These are phyloP conservation scores for Neosilurus hyrtlii DNA, from an alignment of 2,797 vertebrate genomes.

Conservation along the genomic window DNA sequence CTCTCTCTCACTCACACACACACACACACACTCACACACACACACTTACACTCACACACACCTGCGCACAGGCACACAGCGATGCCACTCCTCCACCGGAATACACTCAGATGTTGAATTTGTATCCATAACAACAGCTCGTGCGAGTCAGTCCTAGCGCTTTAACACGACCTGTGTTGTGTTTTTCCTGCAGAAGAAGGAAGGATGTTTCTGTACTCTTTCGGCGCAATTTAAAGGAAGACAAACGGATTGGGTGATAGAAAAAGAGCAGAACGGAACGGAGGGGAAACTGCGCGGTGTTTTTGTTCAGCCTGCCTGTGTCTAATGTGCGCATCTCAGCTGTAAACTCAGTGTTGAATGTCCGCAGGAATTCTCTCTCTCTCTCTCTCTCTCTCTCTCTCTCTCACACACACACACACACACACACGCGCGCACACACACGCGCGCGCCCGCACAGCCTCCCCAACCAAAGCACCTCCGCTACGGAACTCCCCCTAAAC, in stretches of 20 bases:
- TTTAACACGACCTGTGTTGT: conserved; percentile 23
- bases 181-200: conserved; percentile 20
- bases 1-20: background rate
- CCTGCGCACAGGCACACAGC: conserved; percentile 23
- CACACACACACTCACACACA: background rate
- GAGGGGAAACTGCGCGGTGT: conserved; percentile 45
- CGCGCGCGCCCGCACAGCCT: background rate
- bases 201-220: conserved; percentile 56
- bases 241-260: conserved; percentile 42
- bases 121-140: conserved; percentile 64
- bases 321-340: conserved; percentile 45
- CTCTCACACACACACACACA: background rate
- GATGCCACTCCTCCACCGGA: conserved; percentile 58
- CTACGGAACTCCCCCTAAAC: conserved; percentile 17
- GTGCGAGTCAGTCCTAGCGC: conserved; percentile 50
- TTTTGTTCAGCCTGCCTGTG: conserved; percentile 35
- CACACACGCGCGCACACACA: background rate
- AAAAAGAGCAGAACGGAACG: background rate
- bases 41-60: conserved; percentile 9
- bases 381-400: conserved; percentile 10
- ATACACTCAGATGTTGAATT: conserved; percentile 70
- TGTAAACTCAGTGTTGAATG: conserved; percentile 22
- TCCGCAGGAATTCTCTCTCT: conserved; percentile 62
- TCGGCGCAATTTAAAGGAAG: conserved; percentile 52
- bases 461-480: conserved; percentile 5